Evolutionary conservation across 2,888 invertebrate genomes (phyloP).

Genomic region (Ariolimax columbianus): DNA sequence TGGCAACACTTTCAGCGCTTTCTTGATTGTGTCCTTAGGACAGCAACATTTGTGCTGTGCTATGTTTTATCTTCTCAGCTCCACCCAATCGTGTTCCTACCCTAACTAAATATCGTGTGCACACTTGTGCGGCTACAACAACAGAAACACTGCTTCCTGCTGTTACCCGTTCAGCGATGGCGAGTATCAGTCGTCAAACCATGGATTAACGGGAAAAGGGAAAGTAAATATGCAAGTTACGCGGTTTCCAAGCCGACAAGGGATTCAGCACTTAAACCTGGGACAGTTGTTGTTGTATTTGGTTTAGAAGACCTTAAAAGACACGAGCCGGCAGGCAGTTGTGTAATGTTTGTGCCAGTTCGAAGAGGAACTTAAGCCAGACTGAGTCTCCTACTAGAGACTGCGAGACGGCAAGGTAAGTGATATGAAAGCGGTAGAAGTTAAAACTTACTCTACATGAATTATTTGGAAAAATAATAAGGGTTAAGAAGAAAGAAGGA

Average conservation of each 20-base stretch:
- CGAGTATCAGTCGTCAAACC: neutral
- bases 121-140: no score
- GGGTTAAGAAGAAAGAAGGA: no score
- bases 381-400: neutral
- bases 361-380: neutral
- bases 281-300: neutral
- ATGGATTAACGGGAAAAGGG: neutral
- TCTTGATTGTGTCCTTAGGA: no score
- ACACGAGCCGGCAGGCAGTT: neutral
- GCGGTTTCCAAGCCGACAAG: neutral
- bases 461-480: neutral
- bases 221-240: neutral
- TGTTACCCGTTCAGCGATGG: neutral
- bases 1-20: no score
- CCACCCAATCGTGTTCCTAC: no score
- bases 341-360: neutral
- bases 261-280: neutral
- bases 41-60: no score
- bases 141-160: neutral
- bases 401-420: neutral
- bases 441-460: neutral
- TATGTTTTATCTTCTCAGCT: neutral
- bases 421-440: neutral
- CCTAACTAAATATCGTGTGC: no score
- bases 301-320: neutral